Conservation (phyloP, 2,113 vertebrate genomes). For the Mola mola region DNA sequence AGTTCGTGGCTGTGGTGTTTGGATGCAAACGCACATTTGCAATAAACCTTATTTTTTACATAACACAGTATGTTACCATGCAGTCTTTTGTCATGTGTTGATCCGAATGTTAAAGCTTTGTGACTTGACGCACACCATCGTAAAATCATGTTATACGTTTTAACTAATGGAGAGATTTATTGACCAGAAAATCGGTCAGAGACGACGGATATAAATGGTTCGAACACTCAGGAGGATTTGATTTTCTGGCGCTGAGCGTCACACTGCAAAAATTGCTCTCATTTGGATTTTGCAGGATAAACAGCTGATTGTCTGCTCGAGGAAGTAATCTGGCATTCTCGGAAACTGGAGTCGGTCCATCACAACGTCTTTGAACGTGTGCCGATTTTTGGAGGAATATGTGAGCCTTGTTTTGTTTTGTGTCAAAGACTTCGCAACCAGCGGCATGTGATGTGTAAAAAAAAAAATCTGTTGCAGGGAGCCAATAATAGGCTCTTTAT, state of each 20-base stretch:
- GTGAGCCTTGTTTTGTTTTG: constrained; percentile 28
- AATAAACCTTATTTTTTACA: constrained; percentile 88
- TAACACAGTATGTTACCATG: constrained; percentile 20
- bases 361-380: not conserved
- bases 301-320: not conserved
- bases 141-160: not conserved
- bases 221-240: constrained; percentile 1
- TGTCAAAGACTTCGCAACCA: constrained; percentile 20
- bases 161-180: constrained; percentile 1
- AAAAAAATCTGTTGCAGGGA: not conserved
- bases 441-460: constrained; percentile 26
- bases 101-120: no score
- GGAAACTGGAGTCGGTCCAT: not conserved
- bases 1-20: constrained; percentile 74
- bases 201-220: not conserved
- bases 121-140: not conserved
- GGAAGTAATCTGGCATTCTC: constrained; percentile 2
- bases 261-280: not conserved
- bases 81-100: constrained; percentile 23
- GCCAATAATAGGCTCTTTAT: no score
- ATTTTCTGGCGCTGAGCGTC: constrained; percentile 2
- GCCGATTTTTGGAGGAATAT: not conserved
- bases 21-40: constrained; percentile 85
- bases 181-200: constrained; percentile 16
- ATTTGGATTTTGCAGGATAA: constrained; percentile 14